Evolutionary conservation across 1,140 invertebrate genomes (phyloP), one percentile per base, ranked within the genome.

Genomic region (Caenorhabditis briggsae): DNA sequence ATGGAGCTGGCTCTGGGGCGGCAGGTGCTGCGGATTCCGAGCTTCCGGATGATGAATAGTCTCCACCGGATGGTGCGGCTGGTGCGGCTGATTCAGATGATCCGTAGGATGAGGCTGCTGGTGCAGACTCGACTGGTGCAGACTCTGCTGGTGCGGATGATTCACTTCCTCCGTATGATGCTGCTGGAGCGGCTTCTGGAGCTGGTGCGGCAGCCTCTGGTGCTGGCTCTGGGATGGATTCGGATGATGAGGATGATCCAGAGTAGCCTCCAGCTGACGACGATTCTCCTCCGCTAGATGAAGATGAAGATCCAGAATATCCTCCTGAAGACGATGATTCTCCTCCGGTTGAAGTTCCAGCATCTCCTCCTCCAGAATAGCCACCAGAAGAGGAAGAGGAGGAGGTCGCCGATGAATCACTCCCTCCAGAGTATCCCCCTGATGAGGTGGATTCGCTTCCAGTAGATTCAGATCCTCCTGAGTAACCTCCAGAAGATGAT

Each of bases 321-420:
- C 43, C 65, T n/a, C 43, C 65, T 46, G 65, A 43, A n/a, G 41
- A n/a, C 14, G 41, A 43, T n/a, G 65, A n/a, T 25, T 43, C 65
- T n/a, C 41, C 41, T 46, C 43, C 65, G 14, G 65, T 6, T 70
- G 65, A 64, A 33, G 59, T 16, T 64, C 59, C 59, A 64, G 59
- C 59, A 59, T 59, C 56, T 14, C 56, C 56, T 11, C 50, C 9
- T 59, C 56, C 56, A 14, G 61, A 41, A 65, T 65, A 65, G 5
- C 61, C 61, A 65, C 61, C 61, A 65, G 61, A 65, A 25, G 61
- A 65, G 61, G 61, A 65, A 20, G 61, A 65, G 8, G 61, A 65
- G 8, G 61, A 65, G 61, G 25, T 65, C 61, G 61, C 25, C 65
- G 65, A 43, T 43, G 65, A 70, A 48, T 70, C 65, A 70, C 59